Evolutionary conservation across 1,140 invertebrate genomes (phyloP).

Genomic region (Sarcophaga bullata): DNA sequence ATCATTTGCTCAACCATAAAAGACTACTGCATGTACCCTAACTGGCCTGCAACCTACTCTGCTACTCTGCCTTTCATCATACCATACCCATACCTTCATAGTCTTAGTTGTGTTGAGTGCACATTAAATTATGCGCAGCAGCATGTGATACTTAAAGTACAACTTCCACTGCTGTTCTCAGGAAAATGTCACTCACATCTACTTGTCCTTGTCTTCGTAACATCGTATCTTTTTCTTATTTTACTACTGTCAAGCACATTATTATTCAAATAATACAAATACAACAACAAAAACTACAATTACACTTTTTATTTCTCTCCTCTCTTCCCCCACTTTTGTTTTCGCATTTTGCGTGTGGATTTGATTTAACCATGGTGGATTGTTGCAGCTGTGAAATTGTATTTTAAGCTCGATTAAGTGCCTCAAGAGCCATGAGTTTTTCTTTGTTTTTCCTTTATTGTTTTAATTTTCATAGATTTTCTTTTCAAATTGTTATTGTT

Average conservation of each 20-base stretch:
- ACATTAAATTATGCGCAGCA: not conserved
- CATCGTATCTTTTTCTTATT: too few relatives aligned
- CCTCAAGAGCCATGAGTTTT: conserved; percentile 25
- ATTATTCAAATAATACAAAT: too few relatives aligned
- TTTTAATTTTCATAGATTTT: not conserved
- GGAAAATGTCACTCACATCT: not conserved
- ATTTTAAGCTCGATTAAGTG: conserved; percentile 39
- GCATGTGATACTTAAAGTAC: not conserved
- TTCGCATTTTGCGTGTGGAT: not conserved
- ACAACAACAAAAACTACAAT: too few relatives aligned
- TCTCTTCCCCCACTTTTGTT: not conserved
- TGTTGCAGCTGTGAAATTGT: conserved; percentile 29
- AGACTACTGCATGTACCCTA: not conserved
- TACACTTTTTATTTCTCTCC: not conserved
- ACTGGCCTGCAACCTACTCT: too few relatives aligned
- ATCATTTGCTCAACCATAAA: conserved; percentile 30
- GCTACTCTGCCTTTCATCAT: not conserved
- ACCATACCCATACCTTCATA: not conserved
- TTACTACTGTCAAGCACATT: too few relatives aligned
- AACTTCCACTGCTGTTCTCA: not conserved
- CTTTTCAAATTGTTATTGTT: too few relatives aligned
- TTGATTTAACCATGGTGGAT: conserved; percentile 12
- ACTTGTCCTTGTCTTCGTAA: too few relatives aligned
- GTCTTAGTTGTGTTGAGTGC: not conserved
- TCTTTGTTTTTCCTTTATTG: not conserved